Evolutionary conservation across 2,888 invertebrate species (phyloP).

Genomic region (Mechanitis messenoides): DNA sequence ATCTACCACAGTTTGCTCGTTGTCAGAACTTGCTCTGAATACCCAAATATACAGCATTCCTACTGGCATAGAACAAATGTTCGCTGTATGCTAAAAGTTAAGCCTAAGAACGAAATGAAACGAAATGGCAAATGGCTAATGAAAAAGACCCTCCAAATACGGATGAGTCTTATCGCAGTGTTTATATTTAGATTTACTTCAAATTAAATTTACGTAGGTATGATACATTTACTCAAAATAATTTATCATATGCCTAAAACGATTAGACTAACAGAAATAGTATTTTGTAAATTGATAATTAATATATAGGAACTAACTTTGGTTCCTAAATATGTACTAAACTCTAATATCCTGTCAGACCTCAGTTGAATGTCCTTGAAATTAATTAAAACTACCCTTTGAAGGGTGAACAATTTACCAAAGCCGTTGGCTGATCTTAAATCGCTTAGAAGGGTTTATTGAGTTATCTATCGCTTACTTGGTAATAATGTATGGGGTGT

Average conservation of each 20-base stretch:
- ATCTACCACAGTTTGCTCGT: constrained; percentile 41
- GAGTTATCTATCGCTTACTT: constrained; percentile 67
- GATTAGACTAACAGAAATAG: too few species aligned
- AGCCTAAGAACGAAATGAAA: constrained; percentile 10
- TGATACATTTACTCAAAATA: too few species aligned
- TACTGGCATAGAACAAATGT: constrained; percentile 20
- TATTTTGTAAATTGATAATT: constrained; percentile 14
- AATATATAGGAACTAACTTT: not conserved
- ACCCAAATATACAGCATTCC: constrained; percentile 30
- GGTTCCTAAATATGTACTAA: constrained; percentile 5
- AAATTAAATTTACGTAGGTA: too few species aligned
- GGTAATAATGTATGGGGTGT: constrained; percentile 67
- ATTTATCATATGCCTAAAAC: too few species aligned
- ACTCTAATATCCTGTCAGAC: constrained; percentile 18
- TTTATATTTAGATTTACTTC: not conserved
- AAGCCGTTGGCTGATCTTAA: constrained; percentile 65
- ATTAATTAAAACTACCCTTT: constrained; percentile 65
- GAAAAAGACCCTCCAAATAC: not conserved
- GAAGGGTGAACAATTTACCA: constrained; percentile 49
- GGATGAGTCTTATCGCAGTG: not conserved
- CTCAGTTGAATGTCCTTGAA: constrained; percentile 38
- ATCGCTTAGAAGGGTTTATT: constrained; percentile 63
- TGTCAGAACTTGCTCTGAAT: constrained; percentile 35
- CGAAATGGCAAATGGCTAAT: constrained; percentile 1
- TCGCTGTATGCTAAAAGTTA: constrained; percentile 19